These are phyloP conservation scores for Hypocryptadius cinnamomeus DNA, from an alignment of 2,113 vertebrate species.

Conservation along the genomic window DNA sequence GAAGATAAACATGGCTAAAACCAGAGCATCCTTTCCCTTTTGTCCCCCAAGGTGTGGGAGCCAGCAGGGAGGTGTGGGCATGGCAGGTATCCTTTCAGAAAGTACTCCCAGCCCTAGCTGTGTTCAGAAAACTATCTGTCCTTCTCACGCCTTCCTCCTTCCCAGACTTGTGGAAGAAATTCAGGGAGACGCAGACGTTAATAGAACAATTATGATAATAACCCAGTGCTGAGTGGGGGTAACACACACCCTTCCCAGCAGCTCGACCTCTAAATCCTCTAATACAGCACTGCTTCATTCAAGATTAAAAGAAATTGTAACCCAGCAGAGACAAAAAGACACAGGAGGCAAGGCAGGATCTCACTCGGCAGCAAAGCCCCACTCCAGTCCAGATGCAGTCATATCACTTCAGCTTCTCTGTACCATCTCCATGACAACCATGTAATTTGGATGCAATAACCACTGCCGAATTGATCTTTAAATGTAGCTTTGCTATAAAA, in stretches of 20 bases:
- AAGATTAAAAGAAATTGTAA: conserved; percentile 25
- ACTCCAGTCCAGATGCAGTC: conserved; percentile 66
- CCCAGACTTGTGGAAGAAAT: conserved; percentile 23
- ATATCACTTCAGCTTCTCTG: conserved; percentile 80
- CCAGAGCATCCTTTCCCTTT: conserved; percentile 9
- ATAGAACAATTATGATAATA: conserved; percentile 41
- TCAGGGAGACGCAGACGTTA: not conserved
- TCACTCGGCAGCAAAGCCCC: not conserved
- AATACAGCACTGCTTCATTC: not conserved
- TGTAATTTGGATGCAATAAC: conserved; percentile 89
- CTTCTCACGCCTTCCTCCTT: conserved; percentile 14
- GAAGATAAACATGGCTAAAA: conserved; percentile 7
- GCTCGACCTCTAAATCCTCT: conserved; percentile 36
- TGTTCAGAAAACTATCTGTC: not conserved
- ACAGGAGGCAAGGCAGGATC: conserved; percentile 28
- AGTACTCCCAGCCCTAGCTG: not conserved
- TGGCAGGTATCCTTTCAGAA: not conserved
- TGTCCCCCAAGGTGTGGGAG: not conserved
- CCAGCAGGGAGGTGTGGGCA: not conserved
- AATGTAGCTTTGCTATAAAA: conserved; percentile 75
- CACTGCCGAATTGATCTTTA: conserved; percentile 75
- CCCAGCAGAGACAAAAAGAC: conserved; percentile 50
- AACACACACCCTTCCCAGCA: not conserved
- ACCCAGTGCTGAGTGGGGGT: not conserved
- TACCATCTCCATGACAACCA: conserved; percentile 98